Evolutionary conservation across 2,113 vertebrate genomes (phyloP).

Genomic region (Menura novaehollandiae): DNA sequence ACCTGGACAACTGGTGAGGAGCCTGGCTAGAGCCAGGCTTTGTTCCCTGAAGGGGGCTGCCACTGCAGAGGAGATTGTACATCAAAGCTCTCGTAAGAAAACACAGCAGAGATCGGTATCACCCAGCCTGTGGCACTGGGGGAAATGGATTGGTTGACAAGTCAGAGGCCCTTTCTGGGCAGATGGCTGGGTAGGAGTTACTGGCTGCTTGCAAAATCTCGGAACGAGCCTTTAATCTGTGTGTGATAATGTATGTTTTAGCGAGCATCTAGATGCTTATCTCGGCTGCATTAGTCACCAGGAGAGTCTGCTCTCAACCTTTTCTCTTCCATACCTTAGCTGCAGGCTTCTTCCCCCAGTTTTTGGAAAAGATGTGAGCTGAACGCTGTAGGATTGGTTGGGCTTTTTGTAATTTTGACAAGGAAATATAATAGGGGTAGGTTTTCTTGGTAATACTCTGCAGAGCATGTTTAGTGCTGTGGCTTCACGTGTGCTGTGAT

Average conservation of each 20-base stretch:
- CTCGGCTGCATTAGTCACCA: constrained; percentile 23
- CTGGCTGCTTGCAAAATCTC: constrained; percentile 67
- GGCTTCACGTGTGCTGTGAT: background rate
- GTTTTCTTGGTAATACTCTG: background rate
- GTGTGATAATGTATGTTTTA: constrained; percentile 49
- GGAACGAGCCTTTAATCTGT: constrained; percentile 59
- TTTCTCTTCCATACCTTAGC: background rate
- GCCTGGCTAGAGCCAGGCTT: constrained; percentile 37
- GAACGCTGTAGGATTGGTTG: background rate
- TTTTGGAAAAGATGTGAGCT: background rate
- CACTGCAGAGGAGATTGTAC: background rate
- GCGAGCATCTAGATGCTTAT: constrained; percentile 57
- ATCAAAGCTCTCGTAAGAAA: constrained; percentile 57
- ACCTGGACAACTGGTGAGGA: constrained; percentile 77
- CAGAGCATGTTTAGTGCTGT: background rate
- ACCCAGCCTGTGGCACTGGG: constrained; percentile 59
- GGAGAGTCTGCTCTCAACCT: constrained; percentile 20
- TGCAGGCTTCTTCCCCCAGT: background rate
- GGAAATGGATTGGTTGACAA: constrained; percentile 66
- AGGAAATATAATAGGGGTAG: background rate
- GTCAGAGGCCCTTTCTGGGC: constrained; percentile 65
- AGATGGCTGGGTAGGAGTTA: constrained; percentile 72
- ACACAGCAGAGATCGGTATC: constrained; percentile 57
- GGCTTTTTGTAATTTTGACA: background rate
- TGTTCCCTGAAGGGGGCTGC: constrained; percentile 47